Evolutionary conservation across 1,140 invertebrate species (phyloP).

Genomic region (Drosophila chauvacae): DNA sequence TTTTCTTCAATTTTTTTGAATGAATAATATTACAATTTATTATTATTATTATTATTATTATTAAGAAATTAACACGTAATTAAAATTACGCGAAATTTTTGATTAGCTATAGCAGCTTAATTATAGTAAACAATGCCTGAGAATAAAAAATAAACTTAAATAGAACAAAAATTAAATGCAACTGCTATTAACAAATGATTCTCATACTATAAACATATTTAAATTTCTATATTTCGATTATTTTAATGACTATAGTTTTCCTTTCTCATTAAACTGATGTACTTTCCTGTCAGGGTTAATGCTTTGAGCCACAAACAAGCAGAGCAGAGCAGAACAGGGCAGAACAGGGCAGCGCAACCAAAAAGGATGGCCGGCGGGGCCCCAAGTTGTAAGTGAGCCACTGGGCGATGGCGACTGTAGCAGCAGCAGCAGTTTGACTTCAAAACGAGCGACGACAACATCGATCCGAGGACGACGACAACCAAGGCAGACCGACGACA

Average conservation of each 20-base stretch:
- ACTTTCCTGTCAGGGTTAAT: background rate
- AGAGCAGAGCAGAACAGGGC: conserved; percentile 18
- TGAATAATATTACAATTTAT: too few species aligned
- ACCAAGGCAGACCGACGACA: conserved; percentile 32
- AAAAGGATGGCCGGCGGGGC: conserved; percentile 70
- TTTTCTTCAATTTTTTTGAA: too few species aligned
- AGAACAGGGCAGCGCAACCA: conserved; percentile 29
- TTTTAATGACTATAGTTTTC: background rate
- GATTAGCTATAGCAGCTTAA: too few species aligned
- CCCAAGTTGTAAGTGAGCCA: conserved; percentile 77
- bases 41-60: too few species aligned
- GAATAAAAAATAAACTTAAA: too few species aligned
- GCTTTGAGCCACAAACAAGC: conserved; percentile 38
- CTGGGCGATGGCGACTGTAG: conserved; percentile 59
- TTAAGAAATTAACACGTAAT: too few species aligned
- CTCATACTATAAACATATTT: too few species aligned
- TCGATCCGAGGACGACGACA: conserved; percentile 70
- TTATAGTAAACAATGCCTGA: too few species aligned
- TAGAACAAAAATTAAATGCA: too few species aligned
- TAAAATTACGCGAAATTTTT: too few species aligned
- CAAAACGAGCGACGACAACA: conserved; percentile 65
- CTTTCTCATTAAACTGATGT: conserved; percentile 10
- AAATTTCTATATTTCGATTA: too few species aligned
- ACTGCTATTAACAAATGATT: too few species aligned
- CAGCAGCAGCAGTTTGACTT: conserved; percentile 35